These are phyloP conservation scores for Mormyrops boulengeri DNA, from an alignment of 2,797 vertebrate genomes.

Conservation along the genomic window DNA sequence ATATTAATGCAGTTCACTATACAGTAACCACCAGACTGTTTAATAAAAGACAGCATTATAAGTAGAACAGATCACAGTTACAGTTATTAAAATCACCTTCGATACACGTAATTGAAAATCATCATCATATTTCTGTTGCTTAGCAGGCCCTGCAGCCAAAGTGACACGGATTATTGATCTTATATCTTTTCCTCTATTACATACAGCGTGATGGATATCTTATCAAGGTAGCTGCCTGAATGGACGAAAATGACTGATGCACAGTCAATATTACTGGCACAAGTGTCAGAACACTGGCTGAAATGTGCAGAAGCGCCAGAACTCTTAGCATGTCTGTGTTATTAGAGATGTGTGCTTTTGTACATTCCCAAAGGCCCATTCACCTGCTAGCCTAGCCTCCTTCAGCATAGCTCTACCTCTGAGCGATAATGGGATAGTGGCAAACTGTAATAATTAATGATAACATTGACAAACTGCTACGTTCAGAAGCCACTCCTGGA, in stretches of 20 bases:
- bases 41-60: not conserved
- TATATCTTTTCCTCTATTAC: not conserved
- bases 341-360: not conserved
- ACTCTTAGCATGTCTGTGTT: not conserved
- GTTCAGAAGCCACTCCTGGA: not conserved
- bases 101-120: not conserved
- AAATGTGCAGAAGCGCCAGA: not conserved
- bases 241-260: not conserved
- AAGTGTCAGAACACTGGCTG: not conserved
- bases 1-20: not conserved
- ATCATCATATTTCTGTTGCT: not conserved
- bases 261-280: not conserved
- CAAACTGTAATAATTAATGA: not conserved
- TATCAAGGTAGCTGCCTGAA: not conserved
- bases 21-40: not conserved
- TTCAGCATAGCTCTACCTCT: not conserved
- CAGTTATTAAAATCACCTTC: not conserved
- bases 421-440: not conserved
- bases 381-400: not conserved
- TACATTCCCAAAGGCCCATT: not conserved
- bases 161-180: not conserved
- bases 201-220: not conserved
- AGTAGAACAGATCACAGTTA: not conserved
- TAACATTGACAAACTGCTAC: not conserved
- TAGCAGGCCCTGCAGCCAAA: not conserved